Conservation (phyloP, 1,140 invertebrate species). For the Stegodyphus mimosarum region DNA sequence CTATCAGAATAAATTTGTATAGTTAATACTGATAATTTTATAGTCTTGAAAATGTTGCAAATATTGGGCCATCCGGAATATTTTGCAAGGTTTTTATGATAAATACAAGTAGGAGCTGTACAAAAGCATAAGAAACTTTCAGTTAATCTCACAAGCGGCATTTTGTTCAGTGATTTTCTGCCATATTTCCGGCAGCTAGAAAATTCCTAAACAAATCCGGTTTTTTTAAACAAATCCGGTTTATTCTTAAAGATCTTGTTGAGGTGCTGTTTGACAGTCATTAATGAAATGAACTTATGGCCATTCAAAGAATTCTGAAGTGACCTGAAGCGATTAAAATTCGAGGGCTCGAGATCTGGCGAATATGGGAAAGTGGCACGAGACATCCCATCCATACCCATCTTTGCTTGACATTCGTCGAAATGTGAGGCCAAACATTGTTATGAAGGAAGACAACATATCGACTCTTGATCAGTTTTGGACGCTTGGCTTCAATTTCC, state of each 20-base stretch:
- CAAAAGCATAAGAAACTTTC: too few relatives aligned
- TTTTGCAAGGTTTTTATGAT: too few relatives aligned
- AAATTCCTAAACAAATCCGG: too few relatives aligned
- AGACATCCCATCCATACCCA: background rate
- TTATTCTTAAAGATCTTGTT: background rate
- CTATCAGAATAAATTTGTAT: too few relatives aligned
- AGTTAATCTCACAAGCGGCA: too few relatives aligned
- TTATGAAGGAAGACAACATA: background rate
- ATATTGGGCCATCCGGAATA: too few relatives aligned
- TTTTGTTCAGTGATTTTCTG: too few relatives aligned
- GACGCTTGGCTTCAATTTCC: background rate
- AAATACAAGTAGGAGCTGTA: too few relatives aligned
- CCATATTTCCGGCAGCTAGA: too few relatives aligned
- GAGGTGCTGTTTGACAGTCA: background rate
- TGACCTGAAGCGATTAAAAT: background rate
- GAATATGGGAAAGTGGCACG: background rate
- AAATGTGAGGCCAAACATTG: background rate
- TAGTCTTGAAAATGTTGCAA: too few relatives aligned
- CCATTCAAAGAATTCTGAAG: background rate
- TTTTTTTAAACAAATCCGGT: too few relatives aligned
- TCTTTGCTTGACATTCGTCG: background rate
- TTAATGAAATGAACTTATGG: background rate
- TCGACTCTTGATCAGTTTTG: background rate
- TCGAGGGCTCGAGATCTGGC: background rate
- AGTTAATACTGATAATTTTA: too few relatives aligned